Percentiles rank a stretch among this genome's conserved stretches.
These are phyloP conservation scores for Subacronicta megacephala DNA, from an alignment of 2,888 invertebrate species.

Conservation along the genomic window DNA sequence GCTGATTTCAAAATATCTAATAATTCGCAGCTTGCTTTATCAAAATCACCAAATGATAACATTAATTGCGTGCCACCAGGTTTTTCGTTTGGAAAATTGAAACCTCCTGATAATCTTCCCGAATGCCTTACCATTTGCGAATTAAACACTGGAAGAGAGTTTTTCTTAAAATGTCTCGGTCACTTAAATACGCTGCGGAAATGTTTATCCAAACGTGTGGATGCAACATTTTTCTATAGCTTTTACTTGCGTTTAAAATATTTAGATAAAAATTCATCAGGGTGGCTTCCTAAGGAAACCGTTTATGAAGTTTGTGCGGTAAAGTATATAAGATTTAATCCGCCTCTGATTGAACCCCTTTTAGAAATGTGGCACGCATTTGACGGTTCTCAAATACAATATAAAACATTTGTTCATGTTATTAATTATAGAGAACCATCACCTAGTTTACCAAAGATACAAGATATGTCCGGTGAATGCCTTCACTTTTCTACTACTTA, in stretches of 20 bases:
- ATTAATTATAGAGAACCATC: conserved; percentile 69
- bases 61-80: conserved; percentile 74
- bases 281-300: conserved; percentile 74
- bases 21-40: conserved; percentile 64
- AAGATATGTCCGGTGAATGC: conserved; percentile 58
- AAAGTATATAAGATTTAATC: conserved; percentile 69
- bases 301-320: conserved; percentile 74
- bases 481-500: conserved; percentile 67
- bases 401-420: conserved; percentile 73
- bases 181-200: conserved; percentile 72
- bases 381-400: conserved; percentile 73
- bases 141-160: conserved; percentile 64
- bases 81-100: conserved; percentile 75
- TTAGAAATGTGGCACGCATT: conserved; percentile 72
- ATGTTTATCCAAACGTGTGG: conserved; percentile 56
- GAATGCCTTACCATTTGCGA: conserved; percentile 67
- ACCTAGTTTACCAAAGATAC: conserved; percentile 69
- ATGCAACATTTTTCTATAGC: conserved; percentile 51
- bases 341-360: conserved; percentile 73
- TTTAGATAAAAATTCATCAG: conserved; percentile 67
- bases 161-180: conserved; percentile 73
- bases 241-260: conserved; percentile 62
- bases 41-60: conserved; percentile 77
- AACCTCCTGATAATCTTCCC: conserved; percentile 68
- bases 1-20: conserved; percentile 65